These are phyloP conservation scores for Apotomis capreana DNA, from an alignment of 2,888 invertebrate species.

Conservation along the genomic window DNA sequence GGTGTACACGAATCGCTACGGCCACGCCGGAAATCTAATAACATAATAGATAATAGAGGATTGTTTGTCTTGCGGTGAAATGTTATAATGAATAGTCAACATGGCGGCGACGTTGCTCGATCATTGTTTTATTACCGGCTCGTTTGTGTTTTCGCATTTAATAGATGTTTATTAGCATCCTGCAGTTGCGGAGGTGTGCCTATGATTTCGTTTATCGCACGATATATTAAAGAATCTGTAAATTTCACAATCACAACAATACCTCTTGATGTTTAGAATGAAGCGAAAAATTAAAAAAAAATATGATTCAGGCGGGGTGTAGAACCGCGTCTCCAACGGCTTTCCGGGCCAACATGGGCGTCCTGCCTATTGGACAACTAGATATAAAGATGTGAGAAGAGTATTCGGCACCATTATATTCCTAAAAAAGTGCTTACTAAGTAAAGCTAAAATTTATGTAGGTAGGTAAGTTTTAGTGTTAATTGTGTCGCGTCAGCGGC, in stretches of 20 bases:
- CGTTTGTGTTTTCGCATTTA: constrained; percentile 27
- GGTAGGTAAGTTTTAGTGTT: constrained; percentile 51
- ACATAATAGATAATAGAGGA: constrained; percentile 63
- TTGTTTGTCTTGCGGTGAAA: constrained; percentile 75
- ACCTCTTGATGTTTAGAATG: no score
- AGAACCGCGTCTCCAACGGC: no score
- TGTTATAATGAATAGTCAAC: constrained; percentile 81
- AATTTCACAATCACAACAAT: no score
- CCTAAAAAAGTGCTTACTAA: constrained; percentile 9
- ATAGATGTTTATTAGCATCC: background rate
- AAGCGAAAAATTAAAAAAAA: no score
- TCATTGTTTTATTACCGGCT: constrained; percentile 62
- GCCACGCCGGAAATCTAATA: constrained; percentile 73
- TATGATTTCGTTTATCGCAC: background rate
- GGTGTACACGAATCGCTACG: constrained; percentile 59
- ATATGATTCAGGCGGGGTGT: no score
- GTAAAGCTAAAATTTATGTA: background rate
- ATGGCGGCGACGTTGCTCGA: constrained; percentile 61
- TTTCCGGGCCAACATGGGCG: no score
- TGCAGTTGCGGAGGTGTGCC: background rate
- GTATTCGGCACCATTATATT: background rate
- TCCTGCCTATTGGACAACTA: no score
- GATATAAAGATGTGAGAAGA: background rate
- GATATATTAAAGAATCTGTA: no score
- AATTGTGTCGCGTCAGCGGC: constrained; percentile 48